Evolutionary conservation across 2,888 invertebrate genomes (phyloP).

Genomic region (Trissonchulus latispiculum): DNA sequence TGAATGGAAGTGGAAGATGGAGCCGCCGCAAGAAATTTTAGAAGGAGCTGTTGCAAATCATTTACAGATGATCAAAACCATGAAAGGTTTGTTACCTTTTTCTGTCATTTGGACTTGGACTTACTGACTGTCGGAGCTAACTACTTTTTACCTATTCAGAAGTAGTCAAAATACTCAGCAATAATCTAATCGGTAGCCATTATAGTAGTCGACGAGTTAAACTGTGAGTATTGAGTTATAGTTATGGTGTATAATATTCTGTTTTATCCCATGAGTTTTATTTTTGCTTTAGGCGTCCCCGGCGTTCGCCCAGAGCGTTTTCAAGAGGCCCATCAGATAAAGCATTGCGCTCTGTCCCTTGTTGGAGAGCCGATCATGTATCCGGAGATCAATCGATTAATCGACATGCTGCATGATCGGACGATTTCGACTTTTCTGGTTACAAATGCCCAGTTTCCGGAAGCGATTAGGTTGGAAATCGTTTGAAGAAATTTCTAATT

Average conservation of each 20-base stretch:
- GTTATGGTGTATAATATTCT: no score
- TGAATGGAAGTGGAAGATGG: slow-evolving; percentile 56
- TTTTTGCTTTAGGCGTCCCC: slow-evolving; percentile 49
- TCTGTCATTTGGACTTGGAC: no score
- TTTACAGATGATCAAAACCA: slow-evolving; percentile 49
- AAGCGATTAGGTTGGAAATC: slow-evolving; percentile 48
- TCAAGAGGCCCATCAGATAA: slow-evolving; percentile 49
- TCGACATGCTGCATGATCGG: slow-evolving; percentile 49
- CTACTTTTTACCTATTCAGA: no score
- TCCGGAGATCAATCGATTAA: slow-evolving; percentile 53
- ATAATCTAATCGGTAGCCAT: no score
- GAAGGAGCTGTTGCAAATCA: slow-evolving; percentile 52
- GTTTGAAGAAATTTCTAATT: not conserved
- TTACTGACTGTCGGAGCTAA: no score
- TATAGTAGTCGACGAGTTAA: no score
- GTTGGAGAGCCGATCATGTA: slow-evolving; percentile 58
- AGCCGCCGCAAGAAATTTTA: slow-evolving; percentile 51
- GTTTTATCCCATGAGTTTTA: not conserved
- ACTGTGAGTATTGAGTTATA: no score
- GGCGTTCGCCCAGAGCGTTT: slow-evolving; percentile 51
- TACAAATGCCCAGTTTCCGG: slow-evolving; percentile 56
- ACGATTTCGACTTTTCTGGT: slow-evolving; percentile 54
- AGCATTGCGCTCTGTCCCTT: slow-evolving; percentile 54
- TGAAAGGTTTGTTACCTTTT: slow-evolving; percentile 23
- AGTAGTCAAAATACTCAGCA: no score